Evolutionary conservation across 2,113 vertebrate genomes (phyloP), one percentile per base, ranked within the genome.

Genomic region (Oryzias melastigma): DNA sequence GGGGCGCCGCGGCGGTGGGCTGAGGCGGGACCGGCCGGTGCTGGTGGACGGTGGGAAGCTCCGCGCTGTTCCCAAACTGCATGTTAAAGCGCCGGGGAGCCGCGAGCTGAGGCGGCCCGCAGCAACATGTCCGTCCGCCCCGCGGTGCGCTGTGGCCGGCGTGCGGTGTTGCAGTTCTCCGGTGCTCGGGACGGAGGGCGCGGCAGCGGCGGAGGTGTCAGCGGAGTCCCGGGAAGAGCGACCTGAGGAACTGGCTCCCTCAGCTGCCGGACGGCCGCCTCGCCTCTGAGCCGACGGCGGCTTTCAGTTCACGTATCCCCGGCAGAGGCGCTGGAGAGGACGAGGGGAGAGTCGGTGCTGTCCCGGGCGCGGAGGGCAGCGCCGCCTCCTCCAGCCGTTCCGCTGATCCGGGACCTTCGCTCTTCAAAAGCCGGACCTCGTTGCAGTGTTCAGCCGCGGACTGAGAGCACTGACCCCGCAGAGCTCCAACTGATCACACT

Each of bases 281-380:
- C 35, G 35, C 35, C 35, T 35, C 35, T 46, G 78, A 43, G 52
- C 73, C 79, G 84, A 59, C 81, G 78, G 80, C 82, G 80, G 80
- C 80, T 78, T 74, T 71, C 74, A 75, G 82, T 61, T 75, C 77
- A 71, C 76, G 81, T 72, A 58, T 85, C 71, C 86, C 74, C 75
- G 62, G 59, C 59, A 68, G 60, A 19, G 16, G 44, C 8, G 66
- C 13, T 24, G 58, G 12, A 54, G 22, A 66, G 45, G 73, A 52
- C 69, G 52, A 35, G 71, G 58, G 71, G 55, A 50, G 71, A 66
- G 65, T 49, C 58, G 25, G 48, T 41, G 66, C 57, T 57, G 78
- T 80, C 70, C 76, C 76, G 76, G 53, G 58, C 78, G 3, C 18
- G 40, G 69, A 73, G 59, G 46, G 69, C 62, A 78, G 73, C 75